Base-by-base conservation (phyloP, 2,888 invertebrate species). In the Sphinx pinastri region DNA sequence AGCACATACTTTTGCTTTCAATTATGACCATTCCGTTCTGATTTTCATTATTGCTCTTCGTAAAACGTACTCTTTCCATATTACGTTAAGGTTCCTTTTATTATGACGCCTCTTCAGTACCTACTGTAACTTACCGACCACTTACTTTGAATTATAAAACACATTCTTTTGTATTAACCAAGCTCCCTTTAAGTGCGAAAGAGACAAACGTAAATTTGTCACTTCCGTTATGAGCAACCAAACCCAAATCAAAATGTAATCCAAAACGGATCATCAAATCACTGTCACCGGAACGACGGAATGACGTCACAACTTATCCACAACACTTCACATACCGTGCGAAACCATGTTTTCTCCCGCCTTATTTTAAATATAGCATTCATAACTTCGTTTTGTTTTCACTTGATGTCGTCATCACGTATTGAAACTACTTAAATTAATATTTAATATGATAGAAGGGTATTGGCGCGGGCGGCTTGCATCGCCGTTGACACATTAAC, bases 301-400 rank as follows among this genome's bases (percentile, higher is more conserved):
- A 19, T 63, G 63, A 63, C 63, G 49, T 52, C 54, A 67, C 52
- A 59, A 59, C 55, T 19, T 55, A 19, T 51, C 38, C 63, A 60
- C 59, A 63, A 69, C 49, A 31, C 38, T 31, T 59, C 51, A 67
- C 51, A 13, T 54, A 67, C 67, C 51, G 52, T 67, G 2, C 71
- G 85, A 92, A 90, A 86, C 92, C 92, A 93, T 68, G 92, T 93
- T 77, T 88, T 91, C n/a, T 83, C 85, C 72, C 92, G 77, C 73
- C 81, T 87, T 75, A 91, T 75, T 74, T 82, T 87, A 69, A 90
- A 90, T 84, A 90, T 84, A n/a, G n/a, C n/a, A 72, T 77, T 79
- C 79, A 81, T 82, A 68, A 63, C 60, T 59, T 12, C 38, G 45
- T 45, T 16, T 52, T 45, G 8, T 52, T 12, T 45, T 31, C 69